Conservation (phyloP, 2,888 invertebrate genomes). For the Argynnis bischoffii region DNA sequence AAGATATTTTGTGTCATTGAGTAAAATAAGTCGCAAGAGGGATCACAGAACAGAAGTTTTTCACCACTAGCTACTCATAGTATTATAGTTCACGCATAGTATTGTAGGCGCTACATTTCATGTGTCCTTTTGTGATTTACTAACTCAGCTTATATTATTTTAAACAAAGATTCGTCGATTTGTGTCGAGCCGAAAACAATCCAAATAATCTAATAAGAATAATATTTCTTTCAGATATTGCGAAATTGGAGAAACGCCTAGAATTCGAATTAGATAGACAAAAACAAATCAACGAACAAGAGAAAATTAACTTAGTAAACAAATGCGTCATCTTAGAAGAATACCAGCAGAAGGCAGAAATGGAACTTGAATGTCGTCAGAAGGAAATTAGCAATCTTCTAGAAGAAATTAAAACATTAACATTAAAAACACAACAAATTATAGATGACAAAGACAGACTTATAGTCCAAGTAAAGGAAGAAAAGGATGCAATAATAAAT, state of each 20-base stretch:
- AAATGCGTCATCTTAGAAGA: constrained; percentile 59
- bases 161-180: too few species aligned
- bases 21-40: too few species aligned
- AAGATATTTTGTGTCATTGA: too few species aligned
- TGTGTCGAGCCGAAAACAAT: too few species aligned
- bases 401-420: constrained; percentile 36
- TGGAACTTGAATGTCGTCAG: constrained; percentile 52
- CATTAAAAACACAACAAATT: constrained; percentile 20
- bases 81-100: too few species aligned
- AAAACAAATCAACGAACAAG: constrained; percentile 47
- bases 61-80: too few species aligned
- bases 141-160: too few species aligned
- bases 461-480: constrained; percentile 45
- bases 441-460: constrained; percentile 35
- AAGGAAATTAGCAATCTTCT: constrained; percentile 49
- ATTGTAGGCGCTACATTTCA: too few species aligned
- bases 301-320: constrained; percentile 51
- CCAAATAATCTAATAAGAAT: background rate
- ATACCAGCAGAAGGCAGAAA: constrained; percentile 56
- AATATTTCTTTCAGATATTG: constrained; percentile 55
- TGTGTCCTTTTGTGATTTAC: too few species aligned
- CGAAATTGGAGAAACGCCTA: constrained; percentile 51
- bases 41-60: too few species aligned
- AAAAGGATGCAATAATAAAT: constrained; percentile 51
- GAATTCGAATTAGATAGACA: constrained; percentile 51